Conservation (phyloP, 2,113 vertebrate genomes). For the Myrmecophaga tridactyla region DNA sequence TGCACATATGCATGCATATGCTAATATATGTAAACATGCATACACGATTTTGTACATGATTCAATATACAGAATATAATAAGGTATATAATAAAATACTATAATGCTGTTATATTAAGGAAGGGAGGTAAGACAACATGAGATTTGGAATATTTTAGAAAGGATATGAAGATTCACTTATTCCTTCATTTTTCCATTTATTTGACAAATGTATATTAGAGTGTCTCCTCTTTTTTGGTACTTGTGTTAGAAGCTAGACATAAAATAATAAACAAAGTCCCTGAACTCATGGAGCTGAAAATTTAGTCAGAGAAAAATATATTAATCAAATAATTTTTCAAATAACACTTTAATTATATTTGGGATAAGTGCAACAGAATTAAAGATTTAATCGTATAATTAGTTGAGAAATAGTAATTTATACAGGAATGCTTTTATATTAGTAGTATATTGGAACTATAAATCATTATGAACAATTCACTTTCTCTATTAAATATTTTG, state of each 20-base stretch:
- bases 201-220: neutral
- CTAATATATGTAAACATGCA: neutral
- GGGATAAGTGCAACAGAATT: neutral
- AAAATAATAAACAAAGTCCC: neutral
- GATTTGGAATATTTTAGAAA: neutral
- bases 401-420: neutral
- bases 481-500: neutral
- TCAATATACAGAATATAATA: neutral
- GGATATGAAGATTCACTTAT: neutral
- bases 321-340: neutral
- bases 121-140: rapidly evolving
- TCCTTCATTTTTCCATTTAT: neutral
- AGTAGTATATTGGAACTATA: too few species aligned
- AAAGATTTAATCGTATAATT: neutral
- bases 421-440: neutral
- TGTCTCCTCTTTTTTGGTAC: neutral
- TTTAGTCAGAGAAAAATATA: neutral
- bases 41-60: too few species aligned
- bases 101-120: neutral
- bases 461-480: neutral
- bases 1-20: neutral
- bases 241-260: neutral
- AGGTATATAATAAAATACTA: neutral
- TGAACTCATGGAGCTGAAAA: neutral
- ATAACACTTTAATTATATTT: neutral